Evolutionary conservation across 1,140 invertebrate genomes (phyloP), one percentile per base, ranked within the genome.

Genomic region (Episyrphus balteatus): DNA sequence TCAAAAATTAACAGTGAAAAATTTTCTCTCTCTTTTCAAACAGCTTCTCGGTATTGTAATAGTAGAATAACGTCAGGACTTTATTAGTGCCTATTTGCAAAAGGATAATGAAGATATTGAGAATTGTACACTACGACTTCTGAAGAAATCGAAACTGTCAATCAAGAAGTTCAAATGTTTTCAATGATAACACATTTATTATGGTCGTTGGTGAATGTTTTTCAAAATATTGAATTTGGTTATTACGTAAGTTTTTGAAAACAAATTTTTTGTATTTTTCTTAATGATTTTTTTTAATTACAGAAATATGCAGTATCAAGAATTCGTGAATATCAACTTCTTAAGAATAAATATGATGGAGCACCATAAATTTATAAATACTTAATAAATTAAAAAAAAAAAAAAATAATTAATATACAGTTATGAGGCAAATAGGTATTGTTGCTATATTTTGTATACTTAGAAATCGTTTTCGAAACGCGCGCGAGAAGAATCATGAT

Each of bases 121-220:
- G 15, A 50, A 55, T 17, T 64, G 58, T 31, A 51, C 54, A 14
- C 62, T n/a, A n/a, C 62, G 33, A 56, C 50, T 37, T 42, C 44
- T 5, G 38, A 56, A 10, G 62, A 62, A 39, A 48, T 66, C 39
- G 53, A 58, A 11, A 39, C 47, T 13, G 49, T 66, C 11, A 56
- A 56, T 8, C 62, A 69, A 30, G 93, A 98, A 73, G 80, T 92
- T 13, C 78, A 83, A 44, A 70, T 85, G 8, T 95, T 91, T 57
- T 82, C 83, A 1, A 69, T 95, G 33, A 87, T 84, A 14, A 88
- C 88, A n/a, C 90, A 97, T 65, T 80, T 97, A 17, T 84, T 96
- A 0, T 98, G 94, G 94, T 79, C 82, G 17, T 76, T 95, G 19
- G 83, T 94, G 5, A 93, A 94, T 69, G 85, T 85, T 1, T 79